Evolutionary conservation across 2,113 vertebrate genomes (phyloP), one percentile per base, ranked within the genome.

Genomic region (Dipodomys ordii): DNA sequence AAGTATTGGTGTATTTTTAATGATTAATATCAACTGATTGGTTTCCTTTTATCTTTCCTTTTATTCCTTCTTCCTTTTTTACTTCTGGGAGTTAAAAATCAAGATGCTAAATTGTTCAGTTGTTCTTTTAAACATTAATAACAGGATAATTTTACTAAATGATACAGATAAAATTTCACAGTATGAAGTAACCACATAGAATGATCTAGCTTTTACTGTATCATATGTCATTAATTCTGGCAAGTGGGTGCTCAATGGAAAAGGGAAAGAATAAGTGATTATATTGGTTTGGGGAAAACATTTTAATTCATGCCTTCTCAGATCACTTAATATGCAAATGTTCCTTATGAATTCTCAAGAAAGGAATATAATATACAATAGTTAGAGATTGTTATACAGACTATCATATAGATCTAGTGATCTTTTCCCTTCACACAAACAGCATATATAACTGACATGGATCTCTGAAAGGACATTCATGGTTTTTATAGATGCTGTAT

Each of bases 221-320:
- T 91, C 20, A 88, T 81, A 9, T 32, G 28, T 91, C 53, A 28
- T 46, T 82, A 53, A 9, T 85, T 92, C 30, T 88, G 27, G 15
- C 23, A 91, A 94, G 79, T 71, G 57, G 62, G 13, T 72, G 4
- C 18, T 83, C 49, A 64, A 67, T 28, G 39, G 39, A 91, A 76
- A 84, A 72, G 25, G 83, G 27, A 64, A 92, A 72, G 6, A 74
- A 69, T 74, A 49, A 88, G 3, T 69, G 69, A 88, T 88, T 81
- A 76, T 74, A 49, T 90, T 71, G 16, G 1, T n/a, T 87, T 83
- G 4, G 25, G 0, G 1, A 62, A 83, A 87, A 73, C 23, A 39
- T 87, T 94, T 94, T 86, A 46, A 64, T 80, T 7, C 16, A 71
- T 83, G 18, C 5, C 30, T 88, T 93, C 78, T 87, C 12, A 62